Base-by-base conservation (phyloP, 30 jellyfish, hydroid and myxozoan genomes). In the Chironex yamaguchii region DNA sequence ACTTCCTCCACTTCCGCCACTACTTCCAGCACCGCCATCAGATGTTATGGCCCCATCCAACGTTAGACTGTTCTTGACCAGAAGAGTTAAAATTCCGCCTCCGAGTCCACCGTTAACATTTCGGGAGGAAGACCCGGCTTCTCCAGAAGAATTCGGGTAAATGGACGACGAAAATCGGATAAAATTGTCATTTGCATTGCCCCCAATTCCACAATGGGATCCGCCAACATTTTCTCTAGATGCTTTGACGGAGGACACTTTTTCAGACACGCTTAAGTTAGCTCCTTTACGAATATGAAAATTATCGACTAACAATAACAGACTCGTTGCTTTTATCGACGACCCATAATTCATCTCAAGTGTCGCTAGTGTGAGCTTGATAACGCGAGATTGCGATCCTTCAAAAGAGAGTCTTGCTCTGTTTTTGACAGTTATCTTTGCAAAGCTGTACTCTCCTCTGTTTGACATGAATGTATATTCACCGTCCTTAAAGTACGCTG, bases 1-100 rank as follows among this genome's bases (percentile, higher is more conserved):
- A 51, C 87, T 83, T 0, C 93, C 93, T 1, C 86, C 93, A 53
- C 93, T 83, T 29, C 84, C 93, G 2, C 93, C 93, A 4, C 93
- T 82, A 65, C 93, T 82, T 24, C 62, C 24, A 27, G 31, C 68
- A 21, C 28, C 23, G 36, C 93, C 93, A 54, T 69, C 71, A 12
- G 93, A 54, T 31, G 71, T 29, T 34, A 83, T 73, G 93, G 67
- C 62, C 17, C 93, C 93, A 34, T 83, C 93, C 0, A 83, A 75
- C n/a, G 25, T 68, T 14, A 83, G 62, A 17, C 33, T 0, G 25
- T 82, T 82, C 13, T 81, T 71, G 0, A 83, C 35, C 35, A 52
- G 70, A 50, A 83, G 2, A 14, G 70, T 31, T 32, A 83, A 17
- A 34, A 49, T 31, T 36, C 93, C 93, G n/a, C n/a, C n/a, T n/a